Evolutionary conservation across 2,888 invertebrate genomes (phyloP), one percentile per base, ranked within the genome.

Genomic region (Lasioglossum oenotherae): DNA sequence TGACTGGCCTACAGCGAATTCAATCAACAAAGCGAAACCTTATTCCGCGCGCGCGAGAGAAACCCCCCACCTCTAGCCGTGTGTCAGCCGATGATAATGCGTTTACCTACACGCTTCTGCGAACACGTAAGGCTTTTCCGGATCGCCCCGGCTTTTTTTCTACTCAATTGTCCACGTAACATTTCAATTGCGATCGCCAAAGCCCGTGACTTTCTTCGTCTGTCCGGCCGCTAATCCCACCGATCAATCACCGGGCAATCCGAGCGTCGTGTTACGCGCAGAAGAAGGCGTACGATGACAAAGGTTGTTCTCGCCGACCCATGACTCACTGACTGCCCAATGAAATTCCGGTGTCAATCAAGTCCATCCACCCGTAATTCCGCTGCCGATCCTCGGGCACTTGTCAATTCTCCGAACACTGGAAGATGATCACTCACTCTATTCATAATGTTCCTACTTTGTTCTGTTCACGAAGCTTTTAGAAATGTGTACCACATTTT

Each of bases 21-120:
- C 84, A 71, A 90, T 87, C 88, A 85, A 82, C 87, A 83, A 80
- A 83, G 83, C 57, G 87, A 88, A 84, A 85, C 84, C 82, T 76
- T 87, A 85, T 73, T 79, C 35, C 78, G 69, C 27, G 71, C 41
- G 38, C 41, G 41, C 81, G 57, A 57, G 57, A 12, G 53, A 23
- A 23, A 53, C 53, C 23, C 53, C 53, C 53, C 23, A n/a, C 8
- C 57, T 81, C 69, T 19, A 0, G 4, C 27, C 6, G 73, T 71
- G 74, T 81, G 80, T 81, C 38, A 67, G 44, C 41, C 74, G 69
- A 87, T 87, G 87, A 86, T 87, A 85, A 85, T 81, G 82, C 86
- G 83, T 88, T 87, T 87, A 79, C 46, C 81, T 69, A 69, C 57
- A 64, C 79, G 71, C 77, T 49, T 71, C 38, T 19, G 12, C 35